A percentile compares a stretch with the other conserved stretches of the same genome.
Conservation (phyloP, 2,113 vertebrate genomes). For the Dendropsophus ebraccatus region DNA sequence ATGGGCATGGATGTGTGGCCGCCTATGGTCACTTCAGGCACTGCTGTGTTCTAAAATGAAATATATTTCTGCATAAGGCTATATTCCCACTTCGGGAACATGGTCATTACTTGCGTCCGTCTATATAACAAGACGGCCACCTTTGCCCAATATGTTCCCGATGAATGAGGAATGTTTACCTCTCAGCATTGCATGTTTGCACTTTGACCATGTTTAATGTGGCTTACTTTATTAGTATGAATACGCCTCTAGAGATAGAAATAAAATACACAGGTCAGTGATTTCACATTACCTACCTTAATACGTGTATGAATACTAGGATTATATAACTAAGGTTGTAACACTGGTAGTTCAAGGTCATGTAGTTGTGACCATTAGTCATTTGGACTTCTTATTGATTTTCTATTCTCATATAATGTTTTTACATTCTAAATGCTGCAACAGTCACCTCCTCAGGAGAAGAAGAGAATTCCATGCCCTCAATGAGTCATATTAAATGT, state of each 20-base stretch:
- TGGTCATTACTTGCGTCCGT: too few species aligned
- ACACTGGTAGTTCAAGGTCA: background rate
- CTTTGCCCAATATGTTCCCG: too few species aligned
- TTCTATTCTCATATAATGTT: constrained; percentile 3
- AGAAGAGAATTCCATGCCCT: background rate
- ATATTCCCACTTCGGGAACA: too few species aligned
- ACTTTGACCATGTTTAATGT: too few species aligned
- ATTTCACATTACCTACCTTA: background rate
- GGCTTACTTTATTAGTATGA: background rate
- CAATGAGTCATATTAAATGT: background rate
- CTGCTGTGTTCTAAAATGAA: too few species aligned
- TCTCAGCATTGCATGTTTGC: too few species aligned
- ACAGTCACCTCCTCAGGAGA: background rate
- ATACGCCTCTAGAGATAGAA: background rate
- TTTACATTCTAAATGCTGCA: background rate
- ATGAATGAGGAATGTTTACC: too few species aligned
- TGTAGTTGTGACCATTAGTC: background rate
- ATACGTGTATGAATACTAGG: background rate
- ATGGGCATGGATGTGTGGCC: too few species aligned
- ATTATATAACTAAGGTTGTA: background rate
- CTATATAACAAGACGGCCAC: too few species aligned
- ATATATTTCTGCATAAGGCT: too few species aligned
- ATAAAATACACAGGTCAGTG: background rate
- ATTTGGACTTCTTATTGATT: constrained; percentile 9
- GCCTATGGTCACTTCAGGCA: too few species aligned